Evolutionary conservation across 2,888 invertebrate species (phyloP), one percentile per base, ranked within the genome.

Genomic region (Arenicola marina): DNA sequence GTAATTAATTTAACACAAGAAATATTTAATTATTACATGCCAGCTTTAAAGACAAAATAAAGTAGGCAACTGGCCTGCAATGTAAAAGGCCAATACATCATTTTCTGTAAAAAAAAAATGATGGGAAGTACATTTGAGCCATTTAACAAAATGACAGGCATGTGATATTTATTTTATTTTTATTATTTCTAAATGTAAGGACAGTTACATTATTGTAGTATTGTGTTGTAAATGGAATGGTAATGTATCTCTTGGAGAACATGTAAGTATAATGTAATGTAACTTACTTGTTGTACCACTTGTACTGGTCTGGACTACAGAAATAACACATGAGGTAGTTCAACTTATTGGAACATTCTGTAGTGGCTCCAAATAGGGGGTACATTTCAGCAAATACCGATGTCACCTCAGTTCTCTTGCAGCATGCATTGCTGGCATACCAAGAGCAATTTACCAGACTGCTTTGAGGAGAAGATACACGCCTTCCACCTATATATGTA

Each of bases 301-400:
- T 65, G 48, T 76, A 70, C 67, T 84, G 83, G 32, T 81, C 75
- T 1, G 83, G 83, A 61, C 80, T 81, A 66, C 83, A 84, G 70
- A 84, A 84, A 67, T 75, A 84, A 63, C 83, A 84, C 83, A 83
- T 83, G 65, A 84, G 70, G 64, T 83, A 84, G 69, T 83, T 83
- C 64, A 84, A 73, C 59, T 72, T 73, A 64, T 83, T 79, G 31
- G 70, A 67, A 70, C 83, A 84, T 26, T 74, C 70, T 48, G 68
- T 67, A 15, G 75, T 67, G n/a, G 82, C 81, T 18, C 69, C 73
- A 56, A 77, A 75, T 34, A 84, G 67, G 1, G 81, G 78, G 43
- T 76, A 75, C 81, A 83, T 81, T 45, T 74, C 75, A 11, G 64
- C 76, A 63, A 82, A 82, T 1, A 82, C 82, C 2, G 82, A 81